Evolutionary conservation across 2,888 invertebrate species (phyloP).

Genomic region (Heterodera filipjevi): DNA sequence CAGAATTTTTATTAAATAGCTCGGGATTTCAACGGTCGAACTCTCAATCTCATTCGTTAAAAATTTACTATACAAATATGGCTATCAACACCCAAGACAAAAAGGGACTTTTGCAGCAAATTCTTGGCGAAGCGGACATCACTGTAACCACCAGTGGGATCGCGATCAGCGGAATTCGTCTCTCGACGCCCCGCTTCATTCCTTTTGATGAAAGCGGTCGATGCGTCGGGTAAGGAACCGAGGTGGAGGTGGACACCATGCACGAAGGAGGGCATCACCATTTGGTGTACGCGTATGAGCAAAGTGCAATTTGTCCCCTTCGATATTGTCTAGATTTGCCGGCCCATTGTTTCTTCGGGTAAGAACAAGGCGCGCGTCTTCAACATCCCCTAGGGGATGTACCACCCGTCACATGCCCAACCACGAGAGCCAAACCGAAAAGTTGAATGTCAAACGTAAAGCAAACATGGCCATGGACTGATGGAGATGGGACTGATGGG

Average conservation of each 20-base stretch:
- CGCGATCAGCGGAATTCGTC: background rate
- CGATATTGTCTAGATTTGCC: too few species aligned
- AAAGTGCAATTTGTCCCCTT: conserved; percentile 1
- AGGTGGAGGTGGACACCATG: background rate
- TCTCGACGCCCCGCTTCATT: background rate
- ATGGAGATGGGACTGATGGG: too few species aligned
- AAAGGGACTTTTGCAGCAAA: background rate
- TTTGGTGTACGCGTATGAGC: background rate
- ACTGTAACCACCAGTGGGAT: background rate
- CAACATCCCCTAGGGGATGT: too few species aligned
- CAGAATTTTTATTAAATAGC: too few species aligned
- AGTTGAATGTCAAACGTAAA: too few species aligned
- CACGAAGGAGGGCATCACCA: conserved; percentile 5
- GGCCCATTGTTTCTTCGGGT: too few species aligned
- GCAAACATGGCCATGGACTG: too few species aligned
- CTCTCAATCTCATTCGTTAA: background rate
- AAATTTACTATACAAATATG: too few species aligned
- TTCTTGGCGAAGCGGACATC: background rate
- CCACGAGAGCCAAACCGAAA: too few species aligned
- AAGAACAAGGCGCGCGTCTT: too few species aligned
- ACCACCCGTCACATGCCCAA: too few species aligned
- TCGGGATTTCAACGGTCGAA: too few species aligned
- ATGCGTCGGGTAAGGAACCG: conserved; percentile 1
- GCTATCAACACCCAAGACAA: conserved; percentile 10
- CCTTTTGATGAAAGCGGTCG: conserved; percentile 2